A percentile compares a stretch with the other conserved stretches of the same genome.
These are phyloP conservation scores for Theretra japonica DNA, from an alignment of 2,888 invertebrate species.

Conservation along the genomic window DNA sequence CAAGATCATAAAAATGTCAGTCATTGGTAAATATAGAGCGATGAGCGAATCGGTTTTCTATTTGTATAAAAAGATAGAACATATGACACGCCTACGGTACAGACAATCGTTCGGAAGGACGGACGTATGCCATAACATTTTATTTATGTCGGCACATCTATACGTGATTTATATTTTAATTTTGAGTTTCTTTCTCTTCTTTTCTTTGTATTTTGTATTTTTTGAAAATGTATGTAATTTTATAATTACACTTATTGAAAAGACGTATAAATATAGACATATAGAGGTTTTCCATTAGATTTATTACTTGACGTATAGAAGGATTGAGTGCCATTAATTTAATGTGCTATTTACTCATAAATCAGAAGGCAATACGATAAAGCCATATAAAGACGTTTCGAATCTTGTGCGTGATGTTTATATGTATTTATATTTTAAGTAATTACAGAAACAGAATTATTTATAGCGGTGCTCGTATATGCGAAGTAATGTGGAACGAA, in stretches of 20 bases:
- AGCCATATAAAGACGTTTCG: slow-evolving; percentile 1
- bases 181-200: neutral
- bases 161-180: slow-evolving; percentile 3
- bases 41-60: slow-evolving; percentile 46
- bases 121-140: slow-evolving; percentile 39
- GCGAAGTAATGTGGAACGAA: slow-evolving; percentile 6
- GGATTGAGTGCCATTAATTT: neutral
- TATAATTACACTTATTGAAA: neutral
- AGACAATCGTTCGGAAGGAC: slow-evolving; percentile 38
- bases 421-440: neutral
- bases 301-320: neutral
- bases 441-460: neutral
- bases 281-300: no score
- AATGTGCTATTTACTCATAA: neutral
- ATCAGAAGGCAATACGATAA: neutral
- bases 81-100: slow-evolving; percentile 34
- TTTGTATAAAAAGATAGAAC: slow-evolving; percentile 39
- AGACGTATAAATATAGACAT: no score
- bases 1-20: slow-evolving; percentile 57
- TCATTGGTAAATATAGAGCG: slow-evolving; percentile 55
- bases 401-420: neutral
- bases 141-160: slow-evolving; percentile 24
- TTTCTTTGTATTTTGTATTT: neutral
- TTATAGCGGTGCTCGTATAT: neutral
- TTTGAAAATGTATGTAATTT: neutral